Base-by-base conservation (phyloP, 2,888 invertebrate genomes). In the Ophioninae sp. region DNA sequence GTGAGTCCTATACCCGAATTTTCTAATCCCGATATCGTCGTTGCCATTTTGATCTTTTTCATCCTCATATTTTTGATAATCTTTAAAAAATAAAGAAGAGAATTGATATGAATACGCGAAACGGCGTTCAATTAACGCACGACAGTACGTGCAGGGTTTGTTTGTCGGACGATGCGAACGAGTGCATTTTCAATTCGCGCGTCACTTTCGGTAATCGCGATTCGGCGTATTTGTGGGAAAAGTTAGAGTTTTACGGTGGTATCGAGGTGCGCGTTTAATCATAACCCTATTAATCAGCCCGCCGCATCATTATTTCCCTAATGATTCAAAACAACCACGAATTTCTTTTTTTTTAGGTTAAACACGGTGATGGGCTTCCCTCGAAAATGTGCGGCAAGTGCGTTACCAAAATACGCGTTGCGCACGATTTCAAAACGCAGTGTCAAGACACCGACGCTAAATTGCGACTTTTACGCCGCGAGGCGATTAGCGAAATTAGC, bases 311-410 rank as follows among this genome's bases (percentile, higher is more conserved):
- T 30, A 30, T 30, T 3, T 3, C 30, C 30, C 2, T 21, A 7
- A 21, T 20, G 7, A 20, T 20, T 7, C 6, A n/a, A 37, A 50
- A 10, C 56, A 57, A 57, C 23, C 7, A 56, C n/a, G 13, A 30
- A 8, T 39, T 69, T 6, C 44, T 50, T 41, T n/a, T 76, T 68
- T 62, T 76, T 50, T 65, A 91, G 91, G 82, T 91, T 62, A 70
- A 85, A 7, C 85, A 88, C 39, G 80, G 87, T 39, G 91, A 92
- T 84, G 91, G 91, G 56, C 86, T 91, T 74, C 91, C 91, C 7
- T 56, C 86, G 2, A 87, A 68, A 75, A 87, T 91, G 70, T 91
- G 91, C 73, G 76, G 65, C 20, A 83, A 85, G 50, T 91, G 91
- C 74, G 76, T 89, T 67, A 82, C 84, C 0, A 89, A 86, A 64